Evolutionary conservation across 2,113 vertebrate genomes (phyloP).

Genomic region (Polypterus senegalus): DNA sequence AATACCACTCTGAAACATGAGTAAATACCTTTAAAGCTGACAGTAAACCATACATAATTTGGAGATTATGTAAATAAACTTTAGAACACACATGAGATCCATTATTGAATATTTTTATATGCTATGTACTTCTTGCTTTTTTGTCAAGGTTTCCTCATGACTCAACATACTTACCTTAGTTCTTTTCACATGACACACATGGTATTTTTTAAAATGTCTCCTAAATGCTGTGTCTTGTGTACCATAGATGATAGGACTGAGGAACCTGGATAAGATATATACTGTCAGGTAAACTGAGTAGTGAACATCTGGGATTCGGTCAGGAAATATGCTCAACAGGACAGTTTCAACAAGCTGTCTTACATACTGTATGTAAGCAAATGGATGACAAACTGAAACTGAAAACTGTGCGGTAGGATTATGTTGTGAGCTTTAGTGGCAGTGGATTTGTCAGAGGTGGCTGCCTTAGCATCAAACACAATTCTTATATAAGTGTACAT

Average conservation of each 20-base stretch:
- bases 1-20: too few relatives aligned
- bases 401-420: slow-evolving; percentile 44
- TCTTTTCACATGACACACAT: too few relatives aligned
- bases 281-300: slow-evolving; percentile 55
- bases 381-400: slow-evolving; percentile 57
- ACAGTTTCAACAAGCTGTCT: slow-evolving; percentile 49
- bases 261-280: slow-evolving; percentile 54
- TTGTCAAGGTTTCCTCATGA: too few relatives aligned
- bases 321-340: slow-evolving; percentile 47
- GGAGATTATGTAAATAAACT: too few relatives aligned
- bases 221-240: not conserved
- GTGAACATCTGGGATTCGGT: slow-evolving; percentile 43
- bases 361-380: slow-evolving; percentile 52
- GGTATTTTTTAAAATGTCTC: not conserved
- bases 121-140: too few relatives aligned
- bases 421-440: slow-evolving; percentile 49
- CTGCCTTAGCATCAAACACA: slow-evolving; percentile 39
- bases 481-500: slow-evolving; percentile 55
- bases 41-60: too few relatives aligned
- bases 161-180: too few relatives aligned
- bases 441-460: slow-evolving; percentile 34
- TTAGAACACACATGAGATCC: too few relatives aligned
- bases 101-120: too few relatives aligned
- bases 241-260: slow-evolving; percentile 40
- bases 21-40: too few relatives aligned